phyloP scores from a whole-genome alignment of 2,113 vertebrate genomes.

The Burhinus bistriatus region DNA sequence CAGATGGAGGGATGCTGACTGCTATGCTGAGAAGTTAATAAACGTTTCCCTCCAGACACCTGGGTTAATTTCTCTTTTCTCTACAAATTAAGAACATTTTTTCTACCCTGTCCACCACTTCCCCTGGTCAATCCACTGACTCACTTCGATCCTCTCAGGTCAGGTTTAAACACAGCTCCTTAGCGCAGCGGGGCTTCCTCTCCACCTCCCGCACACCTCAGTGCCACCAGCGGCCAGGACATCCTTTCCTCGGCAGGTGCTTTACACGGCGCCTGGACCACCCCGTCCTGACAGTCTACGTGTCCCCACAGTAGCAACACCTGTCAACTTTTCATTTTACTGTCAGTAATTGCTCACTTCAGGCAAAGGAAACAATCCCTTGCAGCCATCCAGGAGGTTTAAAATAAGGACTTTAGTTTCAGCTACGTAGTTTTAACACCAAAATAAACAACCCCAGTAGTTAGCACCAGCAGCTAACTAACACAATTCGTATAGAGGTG shows the following conservation, averaged over 20 bases:
- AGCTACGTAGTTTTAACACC: not conserved
- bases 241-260: fast-evolving
- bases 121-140: not conserved
- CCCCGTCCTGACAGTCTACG: fast-evolving
- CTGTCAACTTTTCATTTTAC: not conserved
- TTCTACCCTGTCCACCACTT: not conserved
- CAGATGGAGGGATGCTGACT: not conserved
- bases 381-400: not conserved
- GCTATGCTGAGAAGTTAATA: not conserved
- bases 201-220: not conserved
- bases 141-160: not conserved
- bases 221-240: not conserved
- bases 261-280: not conserved
- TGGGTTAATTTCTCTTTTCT: not conserved
- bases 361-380: not conserved
- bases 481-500: not conserved
- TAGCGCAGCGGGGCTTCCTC: not conserved
- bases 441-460: not conserved
- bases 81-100: not conserved
- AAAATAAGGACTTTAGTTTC: not conserved
- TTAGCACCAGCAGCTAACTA: not conserved
- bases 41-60: not conserved
- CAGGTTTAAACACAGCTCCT: not conserved
- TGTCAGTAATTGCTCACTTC: not conserved
- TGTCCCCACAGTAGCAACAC: not conserved